Conservation (phyloP, 2,797 vertebrate genomes). For the Sebastes hopkinsi region DNA sequence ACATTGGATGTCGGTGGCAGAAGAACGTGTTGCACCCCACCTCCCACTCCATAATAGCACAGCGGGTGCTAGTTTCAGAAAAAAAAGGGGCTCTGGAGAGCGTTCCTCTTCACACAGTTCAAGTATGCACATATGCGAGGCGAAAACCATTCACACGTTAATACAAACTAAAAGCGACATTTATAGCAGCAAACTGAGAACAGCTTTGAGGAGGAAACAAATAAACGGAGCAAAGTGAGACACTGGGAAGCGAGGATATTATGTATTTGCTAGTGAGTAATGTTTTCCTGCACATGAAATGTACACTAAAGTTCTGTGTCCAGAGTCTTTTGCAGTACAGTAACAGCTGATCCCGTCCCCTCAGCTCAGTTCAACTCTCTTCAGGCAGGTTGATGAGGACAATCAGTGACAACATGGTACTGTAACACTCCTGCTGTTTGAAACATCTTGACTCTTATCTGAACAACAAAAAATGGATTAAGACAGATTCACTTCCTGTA, state of each 20-base stretch:
- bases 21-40: not conserved
- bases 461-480: slow-evolving; percentile 44
- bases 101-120: slow-evolving; percentile 77
- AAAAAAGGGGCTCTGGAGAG: slow-evolving; percentile 75
- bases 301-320: slow-evolving; percentile 34
- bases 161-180: slow-evolving; percentile 88
- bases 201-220: slow-evolving; percentile 85
- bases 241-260: slow-evolving; percentile 42
- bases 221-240: slow-evolving; percentile 87
- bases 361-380: not conserved
- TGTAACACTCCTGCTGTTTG: slow-evolving; percentile 11
- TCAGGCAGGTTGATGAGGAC: slow-evolving; percentile 13
- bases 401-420: not conserved
- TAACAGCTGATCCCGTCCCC: slow-evolving; percentile 19
- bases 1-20: slow-evolving; percentile 28
- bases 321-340: slow-evolving; percentile 26
- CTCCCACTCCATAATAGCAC: slow-evolving; percentile 64
- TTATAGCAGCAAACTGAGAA: slow-evolving; percentile 94
- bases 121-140: slow-evolving; percentile 83
- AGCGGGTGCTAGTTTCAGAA: slow-evolving; percentile 81
- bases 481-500: slow-evolving; percentile 46
- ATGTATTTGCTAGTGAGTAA: slow-evolving; percentile 52
- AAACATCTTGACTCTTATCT: slow-evolving; percentile 10
- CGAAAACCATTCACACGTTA: slow-evolving; percentile 79
- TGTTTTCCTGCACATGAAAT: slow-evolving; percentile 54